These are phyloP conservation scores for Dryoscopus gambensis DNA, from an alignment of 2,113 vertebrate genomes.

Conservation along the genomic window DNA sequence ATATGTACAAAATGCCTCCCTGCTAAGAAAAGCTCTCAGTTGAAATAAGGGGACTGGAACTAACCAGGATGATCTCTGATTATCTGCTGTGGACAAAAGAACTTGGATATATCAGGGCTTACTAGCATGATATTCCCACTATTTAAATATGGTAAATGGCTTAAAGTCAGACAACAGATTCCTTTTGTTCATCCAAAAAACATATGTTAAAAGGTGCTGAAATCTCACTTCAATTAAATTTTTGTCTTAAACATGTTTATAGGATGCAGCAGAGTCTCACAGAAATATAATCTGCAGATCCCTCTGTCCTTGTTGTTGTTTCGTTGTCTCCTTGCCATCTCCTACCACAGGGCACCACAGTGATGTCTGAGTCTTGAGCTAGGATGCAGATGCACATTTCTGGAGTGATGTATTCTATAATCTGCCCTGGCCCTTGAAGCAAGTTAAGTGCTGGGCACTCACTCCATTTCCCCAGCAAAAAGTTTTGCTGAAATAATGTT, in stretches of 20 bases:
- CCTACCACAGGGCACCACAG: neutral
- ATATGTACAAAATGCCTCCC: neutral
- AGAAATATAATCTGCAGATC: neutral
- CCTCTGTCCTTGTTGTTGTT: neutral
- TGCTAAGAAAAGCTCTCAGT: neutral
- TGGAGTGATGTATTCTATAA: neutral
- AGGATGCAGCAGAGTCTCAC: neutral
- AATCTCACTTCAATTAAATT: neutral
- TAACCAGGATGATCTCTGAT: neutral
- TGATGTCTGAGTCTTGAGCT: neutral
- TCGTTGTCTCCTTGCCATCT: neutral
- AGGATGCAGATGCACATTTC: neutral
- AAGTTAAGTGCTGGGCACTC: neutral
- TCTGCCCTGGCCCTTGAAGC: neutral
- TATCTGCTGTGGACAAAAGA: neutral
- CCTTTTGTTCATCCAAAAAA: neutral
- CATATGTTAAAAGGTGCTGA: neutral
- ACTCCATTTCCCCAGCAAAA: neutral
- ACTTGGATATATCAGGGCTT: neutral
- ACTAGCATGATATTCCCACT: neutral
- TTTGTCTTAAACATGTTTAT: neutral
- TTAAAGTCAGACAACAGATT: neutral
- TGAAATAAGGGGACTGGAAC: neutral
- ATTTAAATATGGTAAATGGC: neutral
- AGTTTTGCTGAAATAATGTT: neutral